These are phyloP conservation scores for Bungarus multicinctus DNA, from an alignment of 2,113 vertebrate genomes.

Conservation along the genomic window DNA sequence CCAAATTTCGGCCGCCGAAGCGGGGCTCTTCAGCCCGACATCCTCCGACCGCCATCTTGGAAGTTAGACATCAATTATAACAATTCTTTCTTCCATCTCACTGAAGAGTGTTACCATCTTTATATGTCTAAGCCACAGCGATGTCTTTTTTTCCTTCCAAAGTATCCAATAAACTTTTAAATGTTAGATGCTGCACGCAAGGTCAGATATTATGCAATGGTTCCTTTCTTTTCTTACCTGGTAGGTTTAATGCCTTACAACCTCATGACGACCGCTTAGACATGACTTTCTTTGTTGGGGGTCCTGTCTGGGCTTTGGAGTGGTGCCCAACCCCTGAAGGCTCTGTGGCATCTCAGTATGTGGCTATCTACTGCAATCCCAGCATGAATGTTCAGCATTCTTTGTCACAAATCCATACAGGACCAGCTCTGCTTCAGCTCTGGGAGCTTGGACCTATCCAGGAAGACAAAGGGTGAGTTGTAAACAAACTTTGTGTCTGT, in stretches of 20 bases:
- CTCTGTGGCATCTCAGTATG: slow-evolving; percentile 72
- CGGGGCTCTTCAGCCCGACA: no score
- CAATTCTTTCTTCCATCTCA: neutral
- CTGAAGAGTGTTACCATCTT: neutral
- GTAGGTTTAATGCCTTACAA: slow-evolving; percentile 79
- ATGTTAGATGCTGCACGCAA: neutral
- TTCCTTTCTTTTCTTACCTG: neutral
- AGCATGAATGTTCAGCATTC: slow-evolving; percentile 84
- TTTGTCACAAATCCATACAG: slow-evolving; percentile 63
- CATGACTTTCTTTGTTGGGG: slow-evolving; percentile 81
- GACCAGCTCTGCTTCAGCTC: slow-evolving; percentile 83
- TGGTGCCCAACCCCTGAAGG: slow-evolving; percentile 90
- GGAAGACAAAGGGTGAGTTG: slow-evolving; percentile 74
- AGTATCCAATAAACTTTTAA: neutral
- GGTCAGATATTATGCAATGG: neutral
- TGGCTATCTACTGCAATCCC: slow-evolving; percentile 83
- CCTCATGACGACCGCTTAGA: slow-evolving; percentile 83
- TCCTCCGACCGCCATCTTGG: no score
- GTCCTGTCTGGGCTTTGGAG: slow-evolving; percentile 91
- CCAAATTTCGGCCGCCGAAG: no score
- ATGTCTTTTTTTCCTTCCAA: neutral
- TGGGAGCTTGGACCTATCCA: slow-evolving; percentile 84
- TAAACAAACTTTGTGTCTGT: neutral
- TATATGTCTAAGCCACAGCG: neutral
- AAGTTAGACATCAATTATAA: neutral